These are phyloP conservation scores for Meloidogyne chitwoodi DNA, from an alignment of 1,140 invertebrate species.

Conservation along the genomic window DNA sequence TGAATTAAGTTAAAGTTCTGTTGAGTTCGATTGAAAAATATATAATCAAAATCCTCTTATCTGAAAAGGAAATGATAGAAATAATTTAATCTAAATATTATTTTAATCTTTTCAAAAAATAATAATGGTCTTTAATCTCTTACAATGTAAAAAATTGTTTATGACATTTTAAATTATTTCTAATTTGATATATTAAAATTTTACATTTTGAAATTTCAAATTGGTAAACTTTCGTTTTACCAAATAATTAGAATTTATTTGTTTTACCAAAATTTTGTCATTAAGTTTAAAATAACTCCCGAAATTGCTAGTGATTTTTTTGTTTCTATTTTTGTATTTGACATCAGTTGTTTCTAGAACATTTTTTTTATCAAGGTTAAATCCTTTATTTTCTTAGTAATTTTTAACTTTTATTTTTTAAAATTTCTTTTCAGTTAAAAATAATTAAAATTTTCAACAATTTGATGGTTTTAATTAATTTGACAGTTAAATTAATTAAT, in stretches of 20 bases:
- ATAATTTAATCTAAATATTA: background rate
- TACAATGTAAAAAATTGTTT: background rate
- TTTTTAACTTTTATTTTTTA: background rate
- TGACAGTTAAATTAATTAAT: slow-evolving; percentile 10
- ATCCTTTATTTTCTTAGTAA: background rate
- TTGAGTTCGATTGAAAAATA: background rate
- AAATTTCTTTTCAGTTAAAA: background rate
- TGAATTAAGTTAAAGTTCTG: background rate
- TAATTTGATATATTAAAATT: background rate
- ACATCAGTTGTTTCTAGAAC: background rate
- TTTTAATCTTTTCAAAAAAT: background rate
- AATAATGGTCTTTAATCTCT: background rate
- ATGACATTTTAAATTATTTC: background rate
- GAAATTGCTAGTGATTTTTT: background rate
- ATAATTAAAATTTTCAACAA: slow-evolving; percentile 3
- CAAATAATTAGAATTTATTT: background rate
- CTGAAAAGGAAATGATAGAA: background rate
- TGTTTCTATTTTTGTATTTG: background rate
- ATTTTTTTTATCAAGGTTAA: background rate
- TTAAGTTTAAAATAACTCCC: background rate
- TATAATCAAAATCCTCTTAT: background rate
- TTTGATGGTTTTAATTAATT: slow-evolving; percentile 19
- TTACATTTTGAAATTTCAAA: background rate
- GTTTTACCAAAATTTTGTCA: background rate
- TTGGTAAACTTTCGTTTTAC: background rate